phyloP scores from a whole-genome alignment of 2,888 invertebrate genomes.

The Camponotus fellah region DNA sequence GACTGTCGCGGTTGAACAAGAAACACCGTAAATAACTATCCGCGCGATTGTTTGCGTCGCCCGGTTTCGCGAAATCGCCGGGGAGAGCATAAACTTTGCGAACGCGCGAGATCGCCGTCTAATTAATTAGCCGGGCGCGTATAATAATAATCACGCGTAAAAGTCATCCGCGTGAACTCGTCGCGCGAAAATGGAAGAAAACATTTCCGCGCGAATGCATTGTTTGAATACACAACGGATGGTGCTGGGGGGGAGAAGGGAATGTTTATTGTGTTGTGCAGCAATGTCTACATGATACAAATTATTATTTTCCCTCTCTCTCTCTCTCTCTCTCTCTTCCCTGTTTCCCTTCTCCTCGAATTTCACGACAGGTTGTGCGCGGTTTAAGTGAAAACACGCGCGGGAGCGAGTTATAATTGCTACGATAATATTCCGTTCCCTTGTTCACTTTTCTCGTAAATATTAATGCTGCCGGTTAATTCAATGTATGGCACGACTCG shows the following conservation, averaged over 20 bases:
- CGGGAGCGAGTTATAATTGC: constrained; percentile 46
- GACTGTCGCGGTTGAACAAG: constrained; percentile 49
- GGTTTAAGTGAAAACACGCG: constrained; percentile 37
- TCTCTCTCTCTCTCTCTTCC: not conserved
- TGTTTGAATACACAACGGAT: not conserved
- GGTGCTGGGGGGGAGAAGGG: not conserved
- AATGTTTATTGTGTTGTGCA: constrained; percentile 16
- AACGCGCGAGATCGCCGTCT: constrained; percentile 26
- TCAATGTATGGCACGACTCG: not conserved
- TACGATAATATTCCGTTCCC: constrained; percentile 36
- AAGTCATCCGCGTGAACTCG: constrained; percentile 17
- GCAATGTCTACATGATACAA: constrained; percentile 32
- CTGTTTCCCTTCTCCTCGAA: not conserved
- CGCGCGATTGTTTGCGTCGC: constrained; percentile 41
- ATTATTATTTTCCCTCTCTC: constrained; percentile 12
- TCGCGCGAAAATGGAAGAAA: not conserved
- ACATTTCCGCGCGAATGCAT: not conserved
- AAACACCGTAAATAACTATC: constrained; percentile 52
- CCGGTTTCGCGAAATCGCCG: constrained; percentile 17
- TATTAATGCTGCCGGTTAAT: constrained; percentile 41
- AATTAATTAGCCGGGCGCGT: constrained; percentile 46
- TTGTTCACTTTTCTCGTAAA: constrained; percentile 22
- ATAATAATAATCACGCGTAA: constrained; percentile 30
- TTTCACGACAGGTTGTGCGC: constrained; percentile 17
- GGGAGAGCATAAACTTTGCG: constrained; percentile 23